phyloP scores from a whole-genome alignment of 2,113 vertebrate genomes.

The Apteryx mantelli region DNA sequence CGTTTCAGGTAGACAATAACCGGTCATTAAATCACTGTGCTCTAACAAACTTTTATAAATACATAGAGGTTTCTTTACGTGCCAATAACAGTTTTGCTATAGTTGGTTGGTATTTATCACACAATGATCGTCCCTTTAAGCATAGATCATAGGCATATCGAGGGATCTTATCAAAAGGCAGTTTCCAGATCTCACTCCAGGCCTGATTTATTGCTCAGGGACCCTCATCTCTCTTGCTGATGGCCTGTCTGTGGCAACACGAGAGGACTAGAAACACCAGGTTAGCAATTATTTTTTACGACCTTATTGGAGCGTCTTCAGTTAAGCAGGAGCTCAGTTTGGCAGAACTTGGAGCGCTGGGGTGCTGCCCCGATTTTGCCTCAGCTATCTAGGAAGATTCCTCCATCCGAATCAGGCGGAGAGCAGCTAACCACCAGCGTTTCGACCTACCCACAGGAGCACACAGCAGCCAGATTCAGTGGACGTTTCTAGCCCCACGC shows the following conservation, averaged over 20 bases:
- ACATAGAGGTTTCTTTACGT: background rate
- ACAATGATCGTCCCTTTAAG: background rate
- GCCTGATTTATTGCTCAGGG: background rate
- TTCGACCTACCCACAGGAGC: too few relatives aligned
- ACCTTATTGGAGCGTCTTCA: background rate
- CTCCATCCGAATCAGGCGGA: background rate
- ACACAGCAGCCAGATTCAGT: too few relatives aligned
- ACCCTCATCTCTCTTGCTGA: background rate
- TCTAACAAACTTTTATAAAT: background rate
- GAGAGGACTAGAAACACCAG: background rate
- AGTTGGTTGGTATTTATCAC: background rate
- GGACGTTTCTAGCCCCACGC: too few relatives aligned
- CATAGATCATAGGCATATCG: background rate
- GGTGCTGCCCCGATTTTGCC: background rate
- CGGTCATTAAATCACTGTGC: background rate
- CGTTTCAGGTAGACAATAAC: background rate
- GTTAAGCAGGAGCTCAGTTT: background rate
- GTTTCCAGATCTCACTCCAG: background rate
- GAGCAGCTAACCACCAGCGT: too few relatives aligned
- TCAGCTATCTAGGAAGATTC: background rate
- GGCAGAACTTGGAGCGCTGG: too few relatives aligned
- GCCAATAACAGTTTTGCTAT: background rate
- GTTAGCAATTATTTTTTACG: background rate
- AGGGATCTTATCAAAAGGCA: background rate
- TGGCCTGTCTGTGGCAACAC: background rate